Conservation (phyloP, 2,113 vertebrate species). For the Corynorhinus townsendii region DNA sequence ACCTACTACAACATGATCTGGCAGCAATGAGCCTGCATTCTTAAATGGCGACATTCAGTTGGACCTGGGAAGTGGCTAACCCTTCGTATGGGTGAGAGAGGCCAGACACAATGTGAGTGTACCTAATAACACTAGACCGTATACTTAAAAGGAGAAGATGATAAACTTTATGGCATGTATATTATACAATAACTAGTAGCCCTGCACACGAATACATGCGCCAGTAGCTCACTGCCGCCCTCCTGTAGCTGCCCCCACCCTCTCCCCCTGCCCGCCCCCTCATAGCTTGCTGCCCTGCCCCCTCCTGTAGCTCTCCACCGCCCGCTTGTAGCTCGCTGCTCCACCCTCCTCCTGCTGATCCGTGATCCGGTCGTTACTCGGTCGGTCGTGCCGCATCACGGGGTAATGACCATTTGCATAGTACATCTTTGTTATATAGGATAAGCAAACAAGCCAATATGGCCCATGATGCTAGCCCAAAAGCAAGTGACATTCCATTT, state of each 20-base stretch:
- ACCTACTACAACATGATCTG: not conserved
- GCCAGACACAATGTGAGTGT: not conserved
- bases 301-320: too few species aligned
- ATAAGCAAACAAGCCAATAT: not conserved
- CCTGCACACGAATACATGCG: too few species aligned
- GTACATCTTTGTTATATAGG: too few species aligned
- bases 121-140: not conserved
- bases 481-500: not conserved
- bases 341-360: too few species aligned
- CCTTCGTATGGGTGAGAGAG: not conserved
- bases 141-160: not conserved
- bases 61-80: not conserved
- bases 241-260: too few species aligned
- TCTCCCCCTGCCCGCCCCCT: too few species aligned
- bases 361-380: too few species aligned
- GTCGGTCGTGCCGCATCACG: too few species aligned
- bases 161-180: not conserved
- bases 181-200: not conserved
- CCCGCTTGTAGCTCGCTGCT: too few species aligned
- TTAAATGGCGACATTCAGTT: not conserved
- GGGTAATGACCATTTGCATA: too few species aligned
- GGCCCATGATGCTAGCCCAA: not conserved
- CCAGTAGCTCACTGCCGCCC: too few species aligned
- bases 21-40: not conserved
- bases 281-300: too few species aligned